Percentiles rank a stretch among this genome's conserved stretches.
These are phyloP conservation scores for Euzophera pinguis DNA, from an alignment of 2,888 invertebrate species.

Conservation along the genomic window DNA sequence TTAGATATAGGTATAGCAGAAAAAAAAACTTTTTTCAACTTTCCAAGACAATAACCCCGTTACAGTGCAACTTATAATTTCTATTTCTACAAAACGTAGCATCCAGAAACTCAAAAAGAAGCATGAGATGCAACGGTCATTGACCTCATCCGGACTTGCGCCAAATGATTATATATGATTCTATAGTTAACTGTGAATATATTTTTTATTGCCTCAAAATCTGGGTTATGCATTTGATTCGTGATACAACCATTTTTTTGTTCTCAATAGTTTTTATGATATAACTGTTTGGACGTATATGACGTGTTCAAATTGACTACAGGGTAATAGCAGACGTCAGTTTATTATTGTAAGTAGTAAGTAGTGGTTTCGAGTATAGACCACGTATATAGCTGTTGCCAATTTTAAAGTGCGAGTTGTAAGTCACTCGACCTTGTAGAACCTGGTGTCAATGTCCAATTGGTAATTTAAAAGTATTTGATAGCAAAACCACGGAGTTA, in stretches of 20 bases:
- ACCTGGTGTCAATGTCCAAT: too few relatives aligned
- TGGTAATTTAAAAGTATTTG: too few relatives aligned
- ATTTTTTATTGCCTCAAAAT: slow-evolving; percentile 62
- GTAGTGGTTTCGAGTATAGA: too few relatives aligned
- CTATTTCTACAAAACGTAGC: slow-evolving; percentile 42
- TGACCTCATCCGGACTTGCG: slow-evolving; percentile 44
- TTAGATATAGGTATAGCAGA: too few relatives aligned
- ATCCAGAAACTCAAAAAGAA: slow-evolving; percentile 35
- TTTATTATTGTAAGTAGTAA: neutral
- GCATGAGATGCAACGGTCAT: slow-evolving; percentile 49
- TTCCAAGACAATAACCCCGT: neutral
- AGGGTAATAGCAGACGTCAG: neutral
- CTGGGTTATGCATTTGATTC: slow-evolving; percentile 63
- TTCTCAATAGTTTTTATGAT: slow-evolving; percentile 27
- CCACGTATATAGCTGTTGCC: neutral
- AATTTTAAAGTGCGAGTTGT: too few relatives aligned
- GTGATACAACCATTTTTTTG: slow-evolving; percentile 39
- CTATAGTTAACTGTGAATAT: slow-evolving; percentile 74
- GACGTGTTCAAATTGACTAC: slow-evolving; percentile 22
- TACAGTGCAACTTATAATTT: slow-evolving; percentile 16
- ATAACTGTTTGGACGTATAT: slow-evolving; percentile 33
- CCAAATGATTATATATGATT: slow-evolving; percentile 57
- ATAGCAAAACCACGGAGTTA: too few relatives aligned
- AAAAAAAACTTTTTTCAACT: neutral
- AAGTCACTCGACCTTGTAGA: too few relatives aligned